Evolutionary conservation across 2,797 vertebrate species (phyloP).

Genomic region (Linurgus olivaceus): DNA sequence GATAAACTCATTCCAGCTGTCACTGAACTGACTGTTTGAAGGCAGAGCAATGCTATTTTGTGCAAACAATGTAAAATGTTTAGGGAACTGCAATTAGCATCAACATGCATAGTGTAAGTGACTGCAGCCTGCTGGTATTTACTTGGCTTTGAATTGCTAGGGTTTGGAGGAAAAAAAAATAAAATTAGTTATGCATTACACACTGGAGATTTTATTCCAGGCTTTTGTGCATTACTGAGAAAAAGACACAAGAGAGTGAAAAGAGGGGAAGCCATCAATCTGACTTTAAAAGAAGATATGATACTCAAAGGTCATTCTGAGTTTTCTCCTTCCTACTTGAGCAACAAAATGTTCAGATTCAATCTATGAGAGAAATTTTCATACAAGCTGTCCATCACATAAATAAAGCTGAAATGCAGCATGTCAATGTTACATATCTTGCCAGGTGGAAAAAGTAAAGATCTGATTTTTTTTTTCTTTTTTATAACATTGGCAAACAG

Average conservation of each 20-base stretch:
- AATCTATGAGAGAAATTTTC: background rate
- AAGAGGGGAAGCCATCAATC: background rate
- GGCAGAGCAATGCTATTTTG: conserved; percentile 70
- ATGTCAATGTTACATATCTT: background rate
- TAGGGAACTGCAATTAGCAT: conserved; percentile 76
- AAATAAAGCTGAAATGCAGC: background rate
- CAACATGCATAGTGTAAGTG: conserved; percentile 58
- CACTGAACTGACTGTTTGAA: conserved; percentile 69
- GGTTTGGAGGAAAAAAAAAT: conserved; percentile 46
- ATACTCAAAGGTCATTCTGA: background rate
- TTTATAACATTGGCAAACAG: background rate
- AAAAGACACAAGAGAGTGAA: conserved; percentile 20
- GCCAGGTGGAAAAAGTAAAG: background rate
- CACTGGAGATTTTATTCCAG: conserved; percentile 47
- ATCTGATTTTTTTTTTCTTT: background rate
- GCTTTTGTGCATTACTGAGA: conserved; percentile 9
- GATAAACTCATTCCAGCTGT: conserved; percentile 72
- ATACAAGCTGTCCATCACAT: background rate
- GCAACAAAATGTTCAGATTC: background rate
- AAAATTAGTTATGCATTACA: conserved; percentile 35
- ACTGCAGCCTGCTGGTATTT: conserved; percentile 74
- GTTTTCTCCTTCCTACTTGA: background rate
- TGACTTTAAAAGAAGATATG: conserved; percentile 1
- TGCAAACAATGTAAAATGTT: conserved; percentile 74
- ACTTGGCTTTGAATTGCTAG: conserved; percentile 25